Conservation (phyloP, 1,140 invertebrate genomes). For the Zaprionus ghesquierei region DNA sequence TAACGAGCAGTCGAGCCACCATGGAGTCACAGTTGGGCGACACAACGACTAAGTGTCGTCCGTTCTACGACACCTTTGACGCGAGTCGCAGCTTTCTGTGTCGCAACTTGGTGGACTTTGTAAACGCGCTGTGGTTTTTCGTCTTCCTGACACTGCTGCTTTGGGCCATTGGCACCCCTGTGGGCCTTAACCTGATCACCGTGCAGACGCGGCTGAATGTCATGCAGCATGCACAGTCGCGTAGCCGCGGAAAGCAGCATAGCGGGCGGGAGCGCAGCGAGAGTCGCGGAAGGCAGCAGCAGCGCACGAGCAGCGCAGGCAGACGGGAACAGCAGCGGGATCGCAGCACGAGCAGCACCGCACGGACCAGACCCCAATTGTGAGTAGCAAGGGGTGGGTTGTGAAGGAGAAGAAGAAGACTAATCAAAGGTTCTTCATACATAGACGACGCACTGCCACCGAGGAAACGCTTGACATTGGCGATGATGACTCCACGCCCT, state of each 20-base stretch:
- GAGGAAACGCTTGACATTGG: constrained; percentile 73
- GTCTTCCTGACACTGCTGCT: constrained; percentile 80
- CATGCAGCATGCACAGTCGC: constrained; percentile 52
- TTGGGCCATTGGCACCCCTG: constrained; percentile 81
- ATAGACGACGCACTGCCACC: constrained; percentile 71
- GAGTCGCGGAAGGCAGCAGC: constrained; percentile 40
- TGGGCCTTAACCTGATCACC: constrained; percentile 78
- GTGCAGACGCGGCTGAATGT: constrained; percentile 68
- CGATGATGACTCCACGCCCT: constrained; percentile 63
- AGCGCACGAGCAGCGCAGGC: constrained; percentile 54
- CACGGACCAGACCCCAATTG: constrained; percentile 55
- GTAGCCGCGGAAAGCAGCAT: constrained; percentile 47
- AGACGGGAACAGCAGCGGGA: constrained; percentile 55
- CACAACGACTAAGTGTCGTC: constrained; percentile 87
- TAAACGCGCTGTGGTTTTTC: constrained; percentile 86
- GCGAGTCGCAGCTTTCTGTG: constrained; percentile 87
- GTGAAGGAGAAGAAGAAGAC: background rate
- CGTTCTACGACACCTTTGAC: constrained; percentile 88
- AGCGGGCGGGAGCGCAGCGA: constrained; percentile 33
- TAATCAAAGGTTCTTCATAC: background rate
- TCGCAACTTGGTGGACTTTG: constrained; percentile 88
- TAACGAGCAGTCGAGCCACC: constrained; percentile 87
- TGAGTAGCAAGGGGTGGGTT: constrained; percentile 30
- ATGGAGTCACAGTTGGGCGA: constrained; percentile 86
- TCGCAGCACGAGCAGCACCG: constrained; percentile 67